These are phyloP conservation scores for Palythoa caribaeorum DNA, from an alignment of 92 coral and sea anemone species.

Conservation along the genomic window DNA sequence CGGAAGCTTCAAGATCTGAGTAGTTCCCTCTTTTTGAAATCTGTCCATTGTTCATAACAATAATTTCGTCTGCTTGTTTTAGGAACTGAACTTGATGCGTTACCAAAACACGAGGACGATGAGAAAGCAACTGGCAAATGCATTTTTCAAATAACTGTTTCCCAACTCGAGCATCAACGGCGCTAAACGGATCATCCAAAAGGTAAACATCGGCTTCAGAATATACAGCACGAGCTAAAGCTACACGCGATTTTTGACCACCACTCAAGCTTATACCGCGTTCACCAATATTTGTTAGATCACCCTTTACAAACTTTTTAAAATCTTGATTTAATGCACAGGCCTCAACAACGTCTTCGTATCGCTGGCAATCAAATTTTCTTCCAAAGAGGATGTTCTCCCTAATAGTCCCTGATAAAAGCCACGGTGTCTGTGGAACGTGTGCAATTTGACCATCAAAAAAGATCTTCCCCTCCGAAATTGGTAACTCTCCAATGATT, in stretches of 20 bases:
- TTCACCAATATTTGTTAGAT: constrained; percentile 21
- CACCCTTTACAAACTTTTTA: constrained; percentile 10
- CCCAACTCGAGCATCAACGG: constrained; percentile 11
- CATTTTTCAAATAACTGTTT: constrained; percentile 26
- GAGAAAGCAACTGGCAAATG: constrained; percentile 33
- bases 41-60: constrained; percentile 48
- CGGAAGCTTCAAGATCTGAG: constrained; percentile 15
- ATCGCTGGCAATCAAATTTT: constrained; percentile 9
- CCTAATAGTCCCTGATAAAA: constrained; percentile 27
- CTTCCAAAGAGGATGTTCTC: constrained; percentile 29
- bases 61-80: constrained; percentile 45
- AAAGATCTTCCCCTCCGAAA: constrained; percentile 19
- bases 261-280: constrained; percentile 36
- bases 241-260: constrained; percentile 29
- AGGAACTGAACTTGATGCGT: constrained; percentile 62
- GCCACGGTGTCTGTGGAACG: constrained; percentile 33
- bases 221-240: constrained; percentile 25
- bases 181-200: constrained; percentile 34
- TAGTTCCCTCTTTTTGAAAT: constrained; percentile 19
- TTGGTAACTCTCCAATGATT: constrained; percentile 27
- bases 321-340: constrained; percentile 32
- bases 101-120: constrained; percentile 50
- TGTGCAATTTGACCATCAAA: constrained; percentile 18
- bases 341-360: constrained; percentile 26
- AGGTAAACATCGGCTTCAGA: constrained; percentile 36